Base-by-base conservation (phyloP, 2,113 vertebrate genomes). In the Alaudala cheleensis region DNA sequence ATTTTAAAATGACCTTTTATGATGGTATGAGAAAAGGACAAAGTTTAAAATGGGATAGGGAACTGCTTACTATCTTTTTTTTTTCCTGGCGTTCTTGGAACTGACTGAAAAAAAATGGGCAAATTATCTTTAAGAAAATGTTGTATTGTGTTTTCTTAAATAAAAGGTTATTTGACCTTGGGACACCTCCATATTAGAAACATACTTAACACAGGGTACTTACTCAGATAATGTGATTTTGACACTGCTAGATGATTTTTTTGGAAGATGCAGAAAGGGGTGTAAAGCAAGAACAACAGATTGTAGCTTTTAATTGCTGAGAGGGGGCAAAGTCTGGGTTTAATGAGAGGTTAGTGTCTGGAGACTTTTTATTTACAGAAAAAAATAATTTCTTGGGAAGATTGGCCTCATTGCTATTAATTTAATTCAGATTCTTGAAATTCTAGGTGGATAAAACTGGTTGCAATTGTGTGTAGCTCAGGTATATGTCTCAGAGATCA, bases 231-330 rank as follows among this genome's bases (percentile, higher is more conserved):
- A 47, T 29, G n/a, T 74, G 54, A 58, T 50, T 93, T 85, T 94
- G 93, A 90, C 90, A 81, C 34, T 78, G 29, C 51, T 86, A 47
- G 82, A 31, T 83, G 62, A 49, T 90, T 77, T 86, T 92, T 86
- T 90, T 77, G 78, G 67, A 92, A 69, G 62, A 34, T 71, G 31
- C 0, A 16, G 58, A 95, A 51, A 73, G 93, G 67, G 60, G 31
- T 29, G 26, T 64, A 64, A 76, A 82, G 31, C 45, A 80, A 86
- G 47, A 82, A 49, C 73, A 94, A 91, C 71, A 88, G 58, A 86
- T 62, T 83, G 71, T 47, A 51, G 78, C 34, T 80, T 73, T 93
- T 91, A 90, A 77, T 93, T 93, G 58, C 74, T 77, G 81, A 85
- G 73, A 77, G 70, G 34, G 40, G 3, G 42, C 31, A n/a, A 20